These are phyloP conservation scores for Bradysia coprophila DNA, from an alignment of 1,140 invertebrate genomes.

Conservation along the genomic window DNA sequence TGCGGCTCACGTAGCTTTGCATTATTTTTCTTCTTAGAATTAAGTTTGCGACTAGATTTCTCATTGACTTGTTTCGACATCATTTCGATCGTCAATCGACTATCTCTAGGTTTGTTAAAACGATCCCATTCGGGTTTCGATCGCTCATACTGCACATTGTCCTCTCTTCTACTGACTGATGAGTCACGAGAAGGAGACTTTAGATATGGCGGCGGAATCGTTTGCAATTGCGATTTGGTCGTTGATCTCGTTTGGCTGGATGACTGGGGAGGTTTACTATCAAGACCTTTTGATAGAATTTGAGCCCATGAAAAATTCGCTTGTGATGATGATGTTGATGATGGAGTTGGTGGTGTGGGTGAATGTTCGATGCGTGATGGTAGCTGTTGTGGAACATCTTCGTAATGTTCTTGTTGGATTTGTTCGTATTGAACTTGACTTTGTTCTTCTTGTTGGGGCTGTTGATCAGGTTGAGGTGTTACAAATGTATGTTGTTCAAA, in stretches of 20 bases:
- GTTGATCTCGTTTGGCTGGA: constrained; percentile 25
- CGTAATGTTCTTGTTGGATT: not conserved
- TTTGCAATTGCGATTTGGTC: constrained; percentile 12
- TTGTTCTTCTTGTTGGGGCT: not conserved
- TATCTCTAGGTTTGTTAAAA: not conserved
- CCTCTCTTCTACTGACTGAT: constrained; percentile 10
- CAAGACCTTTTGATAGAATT: constrained; percentile 46
- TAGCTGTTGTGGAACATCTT: constrained; percentile 7
- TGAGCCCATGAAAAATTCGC: constrained; percentile 56
- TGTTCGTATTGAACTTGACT: not conserved
- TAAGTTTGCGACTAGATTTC: constrained; percentile 7
- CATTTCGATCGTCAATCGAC: not conserved
- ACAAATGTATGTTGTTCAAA: constrained; percentile 1
- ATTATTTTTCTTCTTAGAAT: not conserved
- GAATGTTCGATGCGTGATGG: constrained; percentile 5
- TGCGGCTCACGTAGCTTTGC: not conserved
- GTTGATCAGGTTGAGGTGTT: not conserved
- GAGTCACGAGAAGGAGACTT: constrained; percentile 20
- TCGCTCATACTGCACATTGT: constrained; percentile 5
- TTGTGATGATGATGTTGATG: constrained; percentile 1
- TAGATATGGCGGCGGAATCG: constrained; percentile 22
- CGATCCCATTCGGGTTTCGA: not conserved
- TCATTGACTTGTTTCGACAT: constrained; percentile 7
- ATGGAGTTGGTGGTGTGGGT: constrained; percentile 3
- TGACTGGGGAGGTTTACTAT: constrained; percentile 30